Evolutionary conservation across 2,113 vertebrate genomes (phyloP).

Genomic region (Herpetotheres cachinnans): DNA sequence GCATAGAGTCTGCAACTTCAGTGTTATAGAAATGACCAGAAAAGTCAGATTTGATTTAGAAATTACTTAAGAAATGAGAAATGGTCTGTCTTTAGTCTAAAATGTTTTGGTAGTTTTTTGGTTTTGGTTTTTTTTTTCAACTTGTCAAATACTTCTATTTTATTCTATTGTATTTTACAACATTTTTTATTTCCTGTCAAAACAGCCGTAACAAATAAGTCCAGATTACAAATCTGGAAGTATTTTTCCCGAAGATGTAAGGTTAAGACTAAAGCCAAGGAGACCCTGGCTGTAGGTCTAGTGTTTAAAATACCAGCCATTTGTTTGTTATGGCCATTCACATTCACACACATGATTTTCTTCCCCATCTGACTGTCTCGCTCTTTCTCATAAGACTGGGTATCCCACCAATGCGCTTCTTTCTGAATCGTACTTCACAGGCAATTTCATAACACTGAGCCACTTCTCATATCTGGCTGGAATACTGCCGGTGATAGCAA

Average conservation of each 20-base stretch:
- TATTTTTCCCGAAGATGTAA: neutral
- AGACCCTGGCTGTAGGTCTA: neutral
- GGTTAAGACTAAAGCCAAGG: neutral
- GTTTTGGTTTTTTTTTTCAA: neutral
- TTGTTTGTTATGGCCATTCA: neutral
- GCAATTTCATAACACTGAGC: neutral
- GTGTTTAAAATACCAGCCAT: neutral
- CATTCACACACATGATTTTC: neutral
- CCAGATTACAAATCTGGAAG: neutral
- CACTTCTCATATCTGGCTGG: neutral
- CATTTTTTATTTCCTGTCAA: neutral
- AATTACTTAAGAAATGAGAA: neutral
- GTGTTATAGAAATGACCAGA: neutral
- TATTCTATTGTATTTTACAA: neutral
- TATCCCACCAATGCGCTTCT: neutral
- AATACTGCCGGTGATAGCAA: neutral
- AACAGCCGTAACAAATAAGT: neutral
- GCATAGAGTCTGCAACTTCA: neutral
- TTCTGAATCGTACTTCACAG: neutral
- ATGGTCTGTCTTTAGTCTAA: neutral
- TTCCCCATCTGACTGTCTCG: neutral
- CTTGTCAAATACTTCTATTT: neutral
- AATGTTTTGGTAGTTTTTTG: neutral
- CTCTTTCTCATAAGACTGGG: neutral
- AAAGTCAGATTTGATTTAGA: neutral